Base-by-base conservation (phyloP, 2,888 invertebrate species). In the Amphimallon solstitiale region DNA sequence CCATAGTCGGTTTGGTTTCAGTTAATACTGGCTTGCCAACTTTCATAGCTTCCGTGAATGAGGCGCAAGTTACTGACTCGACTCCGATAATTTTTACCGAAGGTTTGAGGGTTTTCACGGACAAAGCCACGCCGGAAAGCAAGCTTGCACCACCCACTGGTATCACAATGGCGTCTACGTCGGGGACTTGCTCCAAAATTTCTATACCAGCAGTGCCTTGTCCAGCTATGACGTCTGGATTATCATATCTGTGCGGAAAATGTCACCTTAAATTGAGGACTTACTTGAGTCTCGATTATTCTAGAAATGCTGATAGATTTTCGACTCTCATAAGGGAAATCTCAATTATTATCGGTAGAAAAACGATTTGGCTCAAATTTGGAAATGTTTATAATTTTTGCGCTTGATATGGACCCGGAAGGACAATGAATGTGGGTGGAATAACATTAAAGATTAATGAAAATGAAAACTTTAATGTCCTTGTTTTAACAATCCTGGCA, bases 201-300 rank as follows among this genome's bases (percentile, higher is more conserved):
- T 96, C 96, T 72, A 96, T 82, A 0, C 94, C 96, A 75, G 94
- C 87, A 0, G 95, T 95, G 7, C 96, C 96, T 80, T 95, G 94
- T 0, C 96, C 96, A 0, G 95, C 92, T 85, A 96, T 89, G 70
- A 96, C 93, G 78, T 94, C 89, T 0, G 95, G 95, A 79, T 95
- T 94, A 80, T 96, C 95, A 77, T 94, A 96, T 3, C 70, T 66
- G 12, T 35, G 3, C n/a, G 12, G 1, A 45, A 45, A 45, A 14
- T 45, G 9, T 9, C 9, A 12, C 9, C 46, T 12, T 9, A 15
- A 45, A 45, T 6, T 34, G 6, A 34, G 9, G 9, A 34, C 5
- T 5, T 9, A 34, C 34, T 34, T 34, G 5, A 34, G 5, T 34
- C 9, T 6, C 5, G 9, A 34, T 9, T 34, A 9, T 37, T 37